Evolutionary conservation across 1,140 invertebrate species (phyloP).

Genomic region (Eumaeus atala): DNA sequence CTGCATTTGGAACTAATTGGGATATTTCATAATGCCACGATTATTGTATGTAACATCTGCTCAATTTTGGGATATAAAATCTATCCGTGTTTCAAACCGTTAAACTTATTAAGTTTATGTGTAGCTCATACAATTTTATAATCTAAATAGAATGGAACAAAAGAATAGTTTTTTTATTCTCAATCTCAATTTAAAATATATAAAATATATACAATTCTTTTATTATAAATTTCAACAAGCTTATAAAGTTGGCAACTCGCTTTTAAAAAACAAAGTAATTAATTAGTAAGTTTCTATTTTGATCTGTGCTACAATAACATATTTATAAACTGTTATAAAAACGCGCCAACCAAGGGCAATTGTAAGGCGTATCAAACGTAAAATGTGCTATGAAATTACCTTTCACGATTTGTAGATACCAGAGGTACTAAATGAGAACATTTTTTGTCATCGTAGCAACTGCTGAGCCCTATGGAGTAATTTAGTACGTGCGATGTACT

Average conservation of each 20-base stretch:
- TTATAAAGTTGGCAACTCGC: too few species aligned
- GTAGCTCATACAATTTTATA: too few species aligned
- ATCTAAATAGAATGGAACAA: too few species aligned
- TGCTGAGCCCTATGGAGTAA: slow-evolving; percentile 34
- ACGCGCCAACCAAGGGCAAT: slow-evolving; percentile 55
- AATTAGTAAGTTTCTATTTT: neutral
- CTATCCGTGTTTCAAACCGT: neutral
- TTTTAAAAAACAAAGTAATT: too few species aligned
- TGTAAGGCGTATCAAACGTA: slow-evolving; percentile 57
- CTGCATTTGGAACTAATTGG: slow-evolving; percentile 70
- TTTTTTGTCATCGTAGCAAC: slow-evolving; percentile 47
- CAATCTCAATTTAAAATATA: too few species aligned
- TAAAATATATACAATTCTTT: too few species aligned
- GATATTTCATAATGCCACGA: slow-evolving; percentile 62
- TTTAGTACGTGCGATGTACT: slow-evolving; percentile 29
- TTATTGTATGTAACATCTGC: slow-evolving; percentile 66
- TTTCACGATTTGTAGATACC: slow-evolving; percentile 62
- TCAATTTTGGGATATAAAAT: slow-evolving; percentile 23
- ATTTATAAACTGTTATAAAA: slow-evolving; percentile 40
- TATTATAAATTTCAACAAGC: too few species aligned
- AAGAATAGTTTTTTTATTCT: too few species aligned
- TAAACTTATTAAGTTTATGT: too few species aligned
- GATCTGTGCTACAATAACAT: neutral
- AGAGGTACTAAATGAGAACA: slow-evolving; percentile 60
- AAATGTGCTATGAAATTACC: slow-evolving; percentile 69